Percentiles rank a stretch among this genome's conserved stretches.
Evolutionary conservation across 2,888 invertebrate genomes (phyloP).

Genomic region (Rhingia rostrata): DNA sequence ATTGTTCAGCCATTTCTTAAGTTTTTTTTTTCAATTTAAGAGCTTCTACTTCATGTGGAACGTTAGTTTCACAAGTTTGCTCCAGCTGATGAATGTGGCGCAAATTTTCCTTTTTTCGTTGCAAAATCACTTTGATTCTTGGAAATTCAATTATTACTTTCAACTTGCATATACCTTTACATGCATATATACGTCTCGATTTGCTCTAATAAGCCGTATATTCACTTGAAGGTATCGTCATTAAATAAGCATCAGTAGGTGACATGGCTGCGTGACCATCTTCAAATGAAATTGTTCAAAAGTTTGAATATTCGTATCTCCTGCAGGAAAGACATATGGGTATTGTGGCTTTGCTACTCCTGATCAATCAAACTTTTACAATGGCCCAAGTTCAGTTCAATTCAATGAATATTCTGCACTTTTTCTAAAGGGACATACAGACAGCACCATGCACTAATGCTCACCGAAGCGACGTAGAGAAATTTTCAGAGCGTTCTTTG

Average conservation of each 20-base stretch:
- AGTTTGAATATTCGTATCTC: neutral
- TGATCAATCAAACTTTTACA: constrained; percentile 68
- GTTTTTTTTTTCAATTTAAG: neutral
- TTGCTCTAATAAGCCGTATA: neutral
- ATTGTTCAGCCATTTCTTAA: constrained; percentile 31
- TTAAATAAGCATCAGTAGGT: constrained; percentile 39
- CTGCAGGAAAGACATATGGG: constrained; percentile 10
- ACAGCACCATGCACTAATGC: constrained; percentile 61
- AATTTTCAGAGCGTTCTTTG: constrained; percentile 14
- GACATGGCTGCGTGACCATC: neutral
- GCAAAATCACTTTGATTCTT: constrained; percentile 15
- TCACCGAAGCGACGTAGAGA: constrained; percentile 48
- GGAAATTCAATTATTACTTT: constrained; percentile 55
- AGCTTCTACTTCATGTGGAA: constrained; percentile 19
- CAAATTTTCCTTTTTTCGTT: constrained; percentile 1
- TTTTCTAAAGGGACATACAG: constrained; percentile 27
- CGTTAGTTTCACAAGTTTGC: constrained; percentile 41
- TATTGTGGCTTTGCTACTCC: constrained; percentile 36
- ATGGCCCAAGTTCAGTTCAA: constrained; percentile 52
- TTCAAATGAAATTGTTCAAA: constrained; percentile 13
- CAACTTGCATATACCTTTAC: neutral
- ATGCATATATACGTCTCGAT: constrained; percentile 20
- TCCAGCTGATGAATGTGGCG: constrained; percentile 27
- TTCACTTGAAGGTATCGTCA: neutral
- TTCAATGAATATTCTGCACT: constrained; percentile 45